phyloP scores from a whole-genome alignment of 2,888 invertebrate species.

The Danaus chrysippus region DNA sequence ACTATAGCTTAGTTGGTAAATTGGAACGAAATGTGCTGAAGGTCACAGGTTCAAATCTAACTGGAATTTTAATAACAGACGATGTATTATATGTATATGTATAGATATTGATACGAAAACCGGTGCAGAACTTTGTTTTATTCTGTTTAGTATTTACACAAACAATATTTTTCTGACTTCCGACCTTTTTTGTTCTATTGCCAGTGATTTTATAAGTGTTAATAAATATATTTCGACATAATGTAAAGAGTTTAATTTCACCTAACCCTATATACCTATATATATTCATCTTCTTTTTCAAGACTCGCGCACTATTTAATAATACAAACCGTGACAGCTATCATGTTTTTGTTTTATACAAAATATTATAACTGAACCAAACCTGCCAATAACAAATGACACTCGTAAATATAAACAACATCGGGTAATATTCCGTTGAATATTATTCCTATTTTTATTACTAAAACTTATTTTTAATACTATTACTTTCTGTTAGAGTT shows the following conservation, averaged over 20 bases:
- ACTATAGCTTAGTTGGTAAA: no score
- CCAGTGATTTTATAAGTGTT: background rate
- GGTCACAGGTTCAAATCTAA: no score
- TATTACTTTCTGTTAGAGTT: no score
- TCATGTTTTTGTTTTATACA: background rate
- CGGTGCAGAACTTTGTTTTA: background rate
- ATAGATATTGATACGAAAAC: no score
- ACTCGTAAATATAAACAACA: background rate
- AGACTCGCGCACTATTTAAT: background rate
- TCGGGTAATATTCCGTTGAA: background rate
- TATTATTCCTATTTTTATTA: background rate
- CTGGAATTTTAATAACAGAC: no score
- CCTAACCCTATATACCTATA: no score
- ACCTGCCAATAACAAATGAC: slow-evolving; percentile 3
- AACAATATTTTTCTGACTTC: background rate
- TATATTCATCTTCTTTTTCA: no score
- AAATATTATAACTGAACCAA: background rate
- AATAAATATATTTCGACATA: background rate
- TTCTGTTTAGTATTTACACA: background rate
- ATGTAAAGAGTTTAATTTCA: no score
- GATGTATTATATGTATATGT: no score
- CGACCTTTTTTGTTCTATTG: background rate
- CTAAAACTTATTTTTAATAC: no score
- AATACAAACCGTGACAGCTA: background rate
- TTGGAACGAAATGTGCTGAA: no score